Percentiles rank a stretch among this genome's conserved stretches.
These are phyloP conservation scores for Ceratotherium simum DNA, from an alignment of 2,113 vertebrate species.

Conservation along the genomic window DNA sequence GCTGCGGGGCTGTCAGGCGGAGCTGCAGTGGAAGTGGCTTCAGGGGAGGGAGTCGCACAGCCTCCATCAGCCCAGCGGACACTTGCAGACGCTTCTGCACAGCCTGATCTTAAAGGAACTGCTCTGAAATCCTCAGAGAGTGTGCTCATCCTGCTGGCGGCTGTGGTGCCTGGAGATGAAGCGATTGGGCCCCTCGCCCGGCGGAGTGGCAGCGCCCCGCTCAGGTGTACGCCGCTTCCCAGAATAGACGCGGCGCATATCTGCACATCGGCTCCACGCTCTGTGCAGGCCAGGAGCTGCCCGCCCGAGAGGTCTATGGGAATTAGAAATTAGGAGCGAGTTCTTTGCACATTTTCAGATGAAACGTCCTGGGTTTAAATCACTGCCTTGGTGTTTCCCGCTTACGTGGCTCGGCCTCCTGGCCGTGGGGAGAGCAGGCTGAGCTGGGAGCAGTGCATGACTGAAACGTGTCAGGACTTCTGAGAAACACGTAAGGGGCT, in stretches of 20 bases:
- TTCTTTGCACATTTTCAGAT: not conserved
- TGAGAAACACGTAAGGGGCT: too few relatives aligned
- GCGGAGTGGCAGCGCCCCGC: not conserved
- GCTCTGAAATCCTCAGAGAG: not conserved
- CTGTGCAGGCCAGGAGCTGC: not conserved
- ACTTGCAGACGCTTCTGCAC: not conserved
- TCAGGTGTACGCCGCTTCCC: not conserved
- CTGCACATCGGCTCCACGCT: not conserved
- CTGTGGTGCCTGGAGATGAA: not conserved
- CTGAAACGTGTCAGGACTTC: too few relatives aligned
- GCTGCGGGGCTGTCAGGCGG: too few relatives aligned
- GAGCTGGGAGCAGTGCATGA: not conserved
- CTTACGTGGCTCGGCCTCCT: not conserved
- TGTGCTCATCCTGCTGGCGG: not conserved
- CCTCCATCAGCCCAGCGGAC: not conserved
- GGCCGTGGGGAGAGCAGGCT: not conserved
- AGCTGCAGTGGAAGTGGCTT: not conserved
- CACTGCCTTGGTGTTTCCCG: not conserved
- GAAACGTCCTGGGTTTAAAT: conserved; percentile 13
- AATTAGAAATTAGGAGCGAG: conserved; percentile 33
- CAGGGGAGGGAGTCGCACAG: not conserved
- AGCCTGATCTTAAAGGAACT: not conserved
- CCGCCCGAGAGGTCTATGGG: not conserved
- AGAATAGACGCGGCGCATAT: not conserved
- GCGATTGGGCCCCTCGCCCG: not conserved